Conservation (phyloP, 2,888 invertebrate genomes). For the Coremacera marginata region DNA sequence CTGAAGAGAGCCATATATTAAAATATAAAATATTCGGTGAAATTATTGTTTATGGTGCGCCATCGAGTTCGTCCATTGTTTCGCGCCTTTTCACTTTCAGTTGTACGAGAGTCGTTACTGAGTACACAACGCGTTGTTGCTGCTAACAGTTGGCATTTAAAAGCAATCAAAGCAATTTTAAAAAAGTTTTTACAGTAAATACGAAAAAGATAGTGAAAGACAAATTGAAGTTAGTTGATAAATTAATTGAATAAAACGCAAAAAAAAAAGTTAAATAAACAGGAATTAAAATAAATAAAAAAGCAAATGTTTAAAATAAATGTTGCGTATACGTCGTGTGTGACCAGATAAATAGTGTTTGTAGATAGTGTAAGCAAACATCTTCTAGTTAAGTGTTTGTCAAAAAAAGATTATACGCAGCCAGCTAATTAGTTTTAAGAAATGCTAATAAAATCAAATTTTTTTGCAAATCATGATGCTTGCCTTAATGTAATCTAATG, state of each 20-base stretch:
- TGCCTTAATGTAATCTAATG: background rate
- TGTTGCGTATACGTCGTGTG: conserved; percentile 24
- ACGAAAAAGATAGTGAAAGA: background rate
- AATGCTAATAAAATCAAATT: background rate
- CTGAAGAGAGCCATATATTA: background rate
- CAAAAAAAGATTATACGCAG: background rate
- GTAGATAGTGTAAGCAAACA: background rate
- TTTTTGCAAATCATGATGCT: background rate
- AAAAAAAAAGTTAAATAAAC: background rate
- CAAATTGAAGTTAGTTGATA: background rate
- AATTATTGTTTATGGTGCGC: background rate
- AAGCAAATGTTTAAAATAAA: background rate
- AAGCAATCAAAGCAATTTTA: background rate
- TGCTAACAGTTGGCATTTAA: background rate
- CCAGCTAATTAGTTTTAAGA: no score
- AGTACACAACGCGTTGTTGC: background rate
- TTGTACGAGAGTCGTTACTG: conserved; percentile 6
- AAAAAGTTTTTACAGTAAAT: background rate
- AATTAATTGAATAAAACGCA: background rate
- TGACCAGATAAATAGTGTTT: background rate
- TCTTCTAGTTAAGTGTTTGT: background rate
- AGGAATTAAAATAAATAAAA: background rate
- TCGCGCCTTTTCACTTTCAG: conserved; percentile 27
- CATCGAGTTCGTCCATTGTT: background rate
- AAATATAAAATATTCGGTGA: background rate